Evolutionary conservation across 1,140 invertebrate genomes (phyloP).

Genomic region (Drosophila parabipectinata): DNA sequence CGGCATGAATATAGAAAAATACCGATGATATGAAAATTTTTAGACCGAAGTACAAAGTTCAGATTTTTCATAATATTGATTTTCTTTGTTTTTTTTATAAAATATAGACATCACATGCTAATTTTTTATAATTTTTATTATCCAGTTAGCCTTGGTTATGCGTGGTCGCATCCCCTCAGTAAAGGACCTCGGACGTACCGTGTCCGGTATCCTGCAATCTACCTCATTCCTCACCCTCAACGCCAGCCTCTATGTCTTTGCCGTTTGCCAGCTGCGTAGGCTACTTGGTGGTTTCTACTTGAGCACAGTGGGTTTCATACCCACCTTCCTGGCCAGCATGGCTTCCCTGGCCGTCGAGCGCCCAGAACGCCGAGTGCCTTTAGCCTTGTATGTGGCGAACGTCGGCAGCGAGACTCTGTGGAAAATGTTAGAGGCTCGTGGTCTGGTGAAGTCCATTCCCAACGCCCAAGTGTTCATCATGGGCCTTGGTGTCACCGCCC

Average conservation of each 20-base stretch:
- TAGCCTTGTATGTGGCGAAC: constrained; percentile 92
- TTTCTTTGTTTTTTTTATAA: background rate
- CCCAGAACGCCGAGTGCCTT: constrained; percentile 87
- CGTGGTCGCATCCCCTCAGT: constrained; percentile 87
- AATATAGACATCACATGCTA: background rate
- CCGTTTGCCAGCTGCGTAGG: constrained; percentile 87
- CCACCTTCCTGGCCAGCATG: constrained; percentile 88
- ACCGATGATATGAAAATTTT: background rate
- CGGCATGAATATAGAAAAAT: background rate
- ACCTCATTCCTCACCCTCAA: constrained; percentile 90
- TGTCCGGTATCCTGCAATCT: constrained; percentile 89
- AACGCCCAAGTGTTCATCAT: constrained; percentile 88
- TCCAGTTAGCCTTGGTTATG: constrained; percentile 89
- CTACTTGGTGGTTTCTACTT: constrained; percentile 89
- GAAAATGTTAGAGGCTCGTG: constrained; percentile 88
- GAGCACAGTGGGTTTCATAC: constrained; percentile 88
- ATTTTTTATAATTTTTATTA: background rate
- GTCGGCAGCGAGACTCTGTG: constrained; percentile 91
- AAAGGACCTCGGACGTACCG: constrained; percentile 87
- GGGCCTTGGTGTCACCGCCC: constrained; percentile 85
- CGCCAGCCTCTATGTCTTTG: constrained; percentile 88
- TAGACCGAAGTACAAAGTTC: constrained; percentile 14
- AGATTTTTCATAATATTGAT: background rate
- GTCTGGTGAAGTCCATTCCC: constrained; percentile 86
- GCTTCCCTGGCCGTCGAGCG: constrained; percentile 89